Base-by-base conservation (phyloP, 2,888 invertebrate genomes). In the Machimus atricapillus region DNA sequence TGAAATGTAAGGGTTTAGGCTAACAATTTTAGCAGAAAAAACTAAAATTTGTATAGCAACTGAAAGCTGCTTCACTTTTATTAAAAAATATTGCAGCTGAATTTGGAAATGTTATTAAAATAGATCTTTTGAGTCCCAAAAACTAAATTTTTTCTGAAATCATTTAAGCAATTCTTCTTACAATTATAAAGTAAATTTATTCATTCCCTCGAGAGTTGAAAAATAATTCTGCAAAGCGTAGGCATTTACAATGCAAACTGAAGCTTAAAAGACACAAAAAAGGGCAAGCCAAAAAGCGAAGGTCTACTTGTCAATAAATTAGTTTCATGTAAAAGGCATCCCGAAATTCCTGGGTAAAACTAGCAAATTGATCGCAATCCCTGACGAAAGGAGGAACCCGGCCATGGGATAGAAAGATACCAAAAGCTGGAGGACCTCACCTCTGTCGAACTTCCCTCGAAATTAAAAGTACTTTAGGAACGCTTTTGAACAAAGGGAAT, bases 401-500 rank as follows among this genome's bases (percentile, higher is more conserved):
- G 6, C 16, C 6, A 76, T 19, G 52, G n/a, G n/a, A 52, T 52
- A 81, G 27, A 56, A 81, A 46, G 43, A 46, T 46, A 46, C 43
- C 43, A 46, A 46, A 46, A 46, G 81, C 31, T 52, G 31, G 52
- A 78, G 34, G 37, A 37, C 58, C 85, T 85, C 46, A 85, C 85
- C 85, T 85, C 85, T 9, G 73, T 74, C 46, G 43, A 73, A 43
- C 73, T 85, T 43, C 85, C 46, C 74, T 74, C 52, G 46, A 85
- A 85, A 85, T 89, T 87, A 89, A 88, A 87, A 87, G 87, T 85
- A 87, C 82, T 88, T 87, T 12, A 27, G 76, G 85, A 81, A 82
- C 88, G 88, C 88, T 88, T 88, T 86, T 81, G 88, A 89, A 89
- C 88, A 89, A 89, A 89, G 87, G 87, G 88, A 89, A 89, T 89